Evolutionary conservation across 2,797 vertebrate species (phyloP), one percentile per base, ranked within the genome.

Genomic region (Lerista edwardsae): DNA sequence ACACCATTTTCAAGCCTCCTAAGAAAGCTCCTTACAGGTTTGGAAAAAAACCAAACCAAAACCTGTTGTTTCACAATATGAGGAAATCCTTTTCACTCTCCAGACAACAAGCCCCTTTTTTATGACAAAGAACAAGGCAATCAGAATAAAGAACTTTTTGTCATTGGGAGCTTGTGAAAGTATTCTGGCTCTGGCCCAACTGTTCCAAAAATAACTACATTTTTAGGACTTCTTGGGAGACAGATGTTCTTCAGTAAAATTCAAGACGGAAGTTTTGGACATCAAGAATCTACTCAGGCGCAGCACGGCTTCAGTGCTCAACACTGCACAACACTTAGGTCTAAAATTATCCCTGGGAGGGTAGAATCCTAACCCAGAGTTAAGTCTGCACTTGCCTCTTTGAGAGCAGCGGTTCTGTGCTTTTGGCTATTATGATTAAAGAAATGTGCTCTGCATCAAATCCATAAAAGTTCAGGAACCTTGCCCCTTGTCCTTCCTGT

Each of bases 201-300:
- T 67, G 81, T 27, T 90, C 57, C 21, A 79, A 83, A 80, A 76
- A 86, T 74, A 90, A 31, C 0, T 21, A 69, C 59, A 41, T 80
- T 91, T 90, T 89, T 47, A 47, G n/a, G 55, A 59, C 31, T 69
- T 55, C 36, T 84, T 67, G 85, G 84, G 78, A 94, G 92, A 88
- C 41, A 87, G 67, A 87, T 51, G 67, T 86, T 89, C 79, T 47
- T 36, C 62, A 41, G 59, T 73, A 6, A 64, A 90, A 88, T 92
- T 79, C 78, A 77, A 87, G 88, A 74, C 31, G 78, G 79, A 91
- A 67, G 57, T 87, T 90, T 86, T 78, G 75, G 36, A 86, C 59
- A 64, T 84, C 80, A 84, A 85, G 85, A 74, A 85, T 61, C 79
- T 69, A 79, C 91, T 84, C 86, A 91, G 86, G 74, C 90, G 84